A percentile compares a stretch with the other conserved stretches of the same genome.
phyloP scores from a whole-genome alignment of 2,888 invertebrate species.

The Bimastos eiseni region DNA sequence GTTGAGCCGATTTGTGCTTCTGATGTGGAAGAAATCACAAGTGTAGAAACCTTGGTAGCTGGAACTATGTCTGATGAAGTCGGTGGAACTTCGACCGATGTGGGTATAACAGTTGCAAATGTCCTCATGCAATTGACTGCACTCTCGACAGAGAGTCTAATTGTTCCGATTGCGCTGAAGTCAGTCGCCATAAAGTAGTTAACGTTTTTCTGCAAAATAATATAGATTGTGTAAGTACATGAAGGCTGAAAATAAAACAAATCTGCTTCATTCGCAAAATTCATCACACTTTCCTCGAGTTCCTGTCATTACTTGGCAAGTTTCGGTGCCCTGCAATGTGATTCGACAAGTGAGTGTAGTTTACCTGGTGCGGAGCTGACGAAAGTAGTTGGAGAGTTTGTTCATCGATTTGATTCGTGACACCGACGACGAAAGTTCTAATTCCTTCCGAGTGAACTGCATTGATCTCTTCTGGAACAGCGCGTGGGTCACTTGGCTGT shows the following conservation, averaged over 20 bases:
- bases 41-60: background rate
- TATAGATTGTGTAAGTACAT: too few species aligned
- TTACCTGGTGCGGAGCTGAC: constrained; percentile 17
- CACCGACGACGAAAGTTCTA: background rate
- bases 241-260: too few species aligned
- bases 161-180: background rate
- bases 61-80: background rate
- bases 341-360: background rate
- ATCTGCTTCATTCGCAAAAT: too few species aligned
- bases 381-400: background rate
- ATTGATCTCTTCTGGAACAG: background rate
- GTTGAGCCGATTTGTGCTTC: background rate
- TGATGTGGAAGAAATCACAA: background rate
- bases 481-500: background rate
- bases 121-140: background rate
- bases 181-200: constrained; percentile 21
- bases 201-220: background rate
- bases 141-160: background rate
- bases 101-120: background rate
- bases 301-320: background rate
- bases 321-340: background rate
- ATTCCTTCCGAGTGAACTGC: background rate
- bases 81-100: background rate
- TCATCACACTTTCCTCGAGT: too few species aligned
- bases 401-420: background rate